Conservation (phyloP, 2,888 invertebrate species). For the Drosophila birchii region DNA sequence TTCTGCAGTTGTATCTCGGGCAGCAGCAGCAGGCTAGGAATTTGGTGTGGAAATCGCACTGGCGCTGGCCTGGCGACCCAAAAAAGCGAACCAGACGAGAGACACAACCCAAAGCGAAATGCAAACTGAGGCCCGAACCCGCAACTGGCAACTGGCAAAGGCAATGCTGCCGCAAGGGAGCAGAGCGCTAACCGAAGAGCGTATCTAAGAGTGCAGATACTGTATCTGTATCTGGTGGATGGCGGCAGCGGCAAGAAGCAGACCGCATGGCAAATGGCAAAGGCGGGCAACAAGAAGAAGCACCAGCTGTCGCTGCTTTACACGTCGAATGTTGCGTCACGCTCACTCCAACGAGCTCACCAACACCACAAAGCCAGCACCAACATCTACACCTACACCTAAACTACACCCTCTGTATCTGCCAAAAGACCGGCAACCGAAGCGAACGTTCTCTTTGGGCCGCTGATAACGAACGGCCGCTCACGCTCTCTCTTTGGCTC, state of each 20-base stretch:
- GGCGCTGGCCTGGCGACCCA: conserved; percentile 68
- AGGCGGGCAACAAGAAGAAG: conserved; percentile 43
- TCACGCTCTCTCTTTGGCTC: conserved; percentile 20
- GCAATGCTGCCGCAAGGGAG: conserved; percentile 4
- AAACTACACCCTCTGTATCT: conserved; percentile 40
- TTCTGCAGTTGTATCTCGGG: conserved; percentile 39
- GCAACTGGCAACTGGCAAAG: conserved; percentile 2
- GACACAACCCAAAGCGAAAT: conserved; percentile 83
- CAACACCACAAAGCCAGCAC: conserved; percentile 9
- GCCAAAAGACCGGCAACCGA: conserved; percentile 69
- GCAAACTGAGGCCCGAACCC: conserved; percentile 81
- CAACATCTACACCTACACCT: conserved; percentile 12
- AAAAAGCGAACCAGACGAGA: conserved; percentile 76
- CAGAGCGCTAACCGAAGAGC: conserved; percentile 15
- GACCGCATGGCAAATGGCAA: conserved; percentile 48
- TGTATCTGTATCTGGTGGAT: conserved; percentile 65
- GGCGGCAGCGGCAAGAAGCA: conserved; percentile 66
- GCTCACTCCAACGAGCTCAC: conserved; percentile 46
- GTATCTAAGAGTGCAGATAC: conserved; percentile 15
- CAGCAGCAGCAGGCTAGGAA: conserved; percentile 39
- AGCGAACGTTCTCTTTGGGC: conserved; percentile 4
- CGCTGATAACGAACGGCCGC: conserved; percentile 18
- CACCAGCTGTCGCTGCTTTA: conserved; percentile 47
- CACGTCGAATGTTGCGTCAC: conserved; percentile 69
- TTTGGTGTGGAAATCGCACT: conserved; percentile 55